Percentiles rank a stretch among this genome's conserved stretches.
Evolutionary conservation across 2,113 vertebrate genomes (phyloP).

Genomic region (Ovis aries): ARS-UI_Ramb_v3.0 NC_056055.1:175814001-175814500

Average conservation of each 20-base stretch:
- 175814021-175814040: neutral
- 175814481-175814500: neutral
- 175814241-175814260: slow-evolving; percentile 10
- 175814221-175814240: slow-evolving; percentile 15
- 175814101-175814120: neutral
- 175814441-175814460: neutral
- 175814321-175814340: neutral
- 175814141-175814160: slow-evolving; percentile 36
- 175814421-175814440: neutral
- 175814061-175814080: slow-evolving; percentile 25
- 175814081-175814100: slow-evolving; percentile 3
- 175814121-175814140: slow-evolving; percentile 14
- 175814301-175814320: slow-evolving; percentile 22
- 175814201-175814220: slow-evolving; percentile 33
- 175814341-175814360: slow-evolving; percentile 14
- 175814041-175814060: slow-evolving; percentile 32
- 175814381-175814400: neutral
- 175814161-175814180: slow-evolving; percentile 3
- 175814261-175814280: slow-evolving; percentile 14
- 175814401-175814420: neutral
- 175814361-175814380: slow-evolving; percentile 4
- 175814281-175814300: slow-evolving; percentile 20
- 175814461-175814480: neutral
- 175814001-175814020: neutral
- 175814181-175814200: slow-evolving; percentile 4